These are phyloP conservation scores for Mormyrus hasselquistii DNA, from an alignment of 2,797 vertebrate genomes.

Conservation along the genomic window DNA sequence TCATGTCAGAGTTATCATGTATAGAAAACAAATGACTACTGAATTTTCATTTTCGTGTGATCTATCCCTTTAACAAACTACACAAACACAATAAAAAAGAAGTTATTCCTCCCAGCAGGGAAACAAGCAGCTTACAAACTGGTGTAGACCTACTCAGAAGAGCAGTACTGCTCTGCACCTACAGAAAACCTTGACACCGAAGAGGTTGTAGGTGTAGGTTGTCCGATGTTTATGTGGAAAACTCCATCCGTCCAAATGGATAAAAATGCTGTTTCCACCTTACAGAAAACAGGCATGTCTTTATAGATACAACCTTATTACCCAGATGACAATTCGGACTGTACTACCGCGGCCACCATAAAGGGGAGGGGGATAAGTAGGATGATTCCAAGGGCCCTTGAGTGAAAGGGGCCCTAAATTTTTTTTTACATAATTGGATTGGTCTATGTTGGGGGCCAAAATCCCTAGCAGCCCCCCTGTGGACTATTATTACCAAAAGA, in stretches of 20 bases:
- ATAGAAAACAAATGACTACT: not conserved
- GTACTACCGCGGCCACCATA: not conserved
- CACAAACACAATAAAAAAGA: not conserved
- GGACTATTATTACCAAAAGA: not conserved
- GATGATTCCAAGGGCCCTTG: not conserved
- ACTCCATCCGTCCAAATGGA: not conserved
- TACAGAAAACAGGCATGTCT: not conserved
- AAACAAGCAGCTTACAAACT: not conserved
- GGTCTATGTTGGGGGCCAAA: not conserved
- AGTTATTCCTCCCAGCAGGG: not conserved
- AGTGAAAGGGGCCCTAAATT: not conserved
- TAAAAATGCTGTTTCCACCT: not conserved
- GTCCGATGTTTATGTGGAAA: not conserved
- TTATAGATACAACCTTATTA: not conserved
- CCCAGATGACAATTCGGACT: not conserved
- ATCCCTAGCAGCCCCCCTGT: not conserved
- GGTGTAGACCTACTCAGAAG: not conserved
- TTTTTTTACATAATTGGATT: not conserved
- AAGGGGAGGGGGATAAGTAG: not conserved
- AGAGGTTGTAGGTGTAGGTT: not conserved
- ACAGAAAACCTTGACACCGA: not conserved
- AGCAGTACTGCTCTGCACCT: not conserved
- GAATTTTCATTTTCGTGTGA: not conserved
- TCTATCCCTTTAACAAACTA: not conserved
- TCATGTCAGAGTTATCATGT: not conserved